A percentile compares a stretch with the other conserved stretches of the same genome.
Evolutionary conservation across 1,140 invertebrate species (phyloP).

Genomic region (Nephila pilipes): DNA sequence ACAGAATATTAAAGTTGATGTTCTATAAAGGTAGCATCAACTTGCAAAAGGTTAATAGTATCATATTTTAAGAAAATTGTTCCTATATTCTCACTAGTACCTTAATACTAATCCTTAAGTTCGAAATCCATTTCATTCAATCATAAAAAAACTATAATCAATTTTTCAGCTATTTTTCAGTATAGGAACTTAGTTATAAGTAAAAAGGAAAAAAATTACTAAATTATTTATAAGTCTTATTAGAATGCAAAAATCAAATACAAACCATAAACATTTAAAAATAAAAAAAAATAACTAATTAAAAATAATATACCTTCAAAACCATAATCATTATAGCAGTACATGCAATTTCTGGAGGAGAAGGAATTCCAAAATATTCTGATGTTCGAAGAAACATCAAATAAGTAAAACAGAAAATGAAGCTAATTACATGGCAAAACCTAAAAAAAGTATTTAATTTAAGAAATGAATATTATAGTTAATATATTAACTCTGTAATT

Average conservation of each 20-base stretch:
- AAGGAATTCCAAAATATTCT: constrained; percentile 60
- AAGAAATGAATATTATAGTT: no score
- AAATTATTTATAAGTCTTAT: background rate
- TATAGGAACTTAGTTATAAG: background rate
- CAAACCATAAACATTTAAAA: background rate
- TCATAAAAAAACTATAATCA: no score
- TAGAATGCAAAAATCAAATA: background rate
- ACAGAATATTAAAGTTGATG: no score
- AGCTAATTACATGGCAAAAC: constrained; percentile 69
- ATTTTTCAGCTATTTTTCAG: no score
- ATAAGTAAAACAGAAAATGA: constrained; percentile 63
- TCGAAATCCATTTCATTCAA: no score
- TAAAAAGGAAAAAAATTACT: background rate
- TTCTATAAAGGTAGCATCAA: no score
- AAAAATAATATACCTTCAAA: constrained; percentile 59
- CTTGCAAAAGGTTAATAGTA: no score
- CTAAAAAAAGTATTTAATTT: constrained; percentile 23
- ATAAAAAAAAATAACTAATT: background rate
- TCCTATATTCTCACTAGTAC: no score
- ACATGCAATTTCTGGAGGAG: constrained; percentile 47
- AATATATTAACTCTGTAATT: no score
- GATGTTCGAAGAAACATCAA: constrained; percentile 50
- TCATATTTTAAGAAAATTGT: no score
- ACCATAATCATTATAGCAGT: constrained; percentile 73
- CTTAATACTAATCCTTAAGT: no score